Percentiles rank a stretch among this genome's conserved stretches.
These are phyloP conservation scores for Spinus olivaceus DNA, from an alignment of 2,797 vertebrate species.

Conservation along the genomic window DNA sequence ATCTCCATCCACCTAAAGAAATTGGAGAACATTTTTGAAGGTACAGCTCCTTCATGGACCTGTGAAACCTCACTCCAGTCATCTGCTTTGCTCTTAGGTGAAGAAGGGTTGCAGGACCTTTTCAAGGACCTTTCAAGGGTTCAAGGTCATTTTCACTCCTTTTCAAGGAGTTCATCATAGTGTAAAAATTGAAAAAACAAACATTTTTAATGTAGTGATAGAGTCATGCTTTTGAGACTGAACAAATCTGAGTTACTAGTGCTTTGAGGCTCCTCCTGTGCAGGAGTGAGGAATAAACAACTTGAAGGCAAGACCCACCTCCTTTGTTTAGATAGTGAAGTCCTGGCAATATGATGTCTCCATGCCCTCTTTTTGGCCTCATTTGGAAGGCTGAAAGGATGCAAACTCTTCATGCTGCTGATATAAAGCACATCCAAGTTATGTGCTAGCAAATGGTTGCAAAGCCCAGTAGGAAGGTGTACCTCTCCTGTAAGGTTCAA, in stretches of 20 bases:
- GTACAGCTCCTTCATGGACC: accelerated
- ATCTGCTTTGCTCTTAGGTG: not conserved
- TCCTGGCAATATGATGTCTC: not conserved
- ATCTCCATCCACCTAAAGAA: not conserved
- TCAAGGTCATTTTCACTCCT: not conserved
- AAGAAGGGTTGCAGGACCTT: not conserved
- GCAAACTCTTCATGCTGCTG: not conserved
- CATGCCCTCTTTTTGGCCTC: not conserved
- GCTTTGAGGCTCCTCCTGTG: not conserved
- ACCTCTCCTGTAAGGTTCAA: not conserved
- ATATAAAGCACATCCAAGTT: not conserved
- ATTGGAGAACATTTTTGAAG: not conserved
- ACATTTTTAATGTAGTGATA: not conserved
- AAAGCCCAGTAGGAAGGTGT: not conserved
- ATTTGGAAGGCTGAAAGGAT: not conserved
- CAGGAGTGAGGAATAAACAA: not conserved
- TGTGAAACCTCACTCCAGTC: not conserved
- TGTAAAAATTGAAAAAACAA: not conserved
- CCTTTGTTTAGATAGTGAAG: not conserved
- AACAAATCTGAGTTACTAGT: not conserved
- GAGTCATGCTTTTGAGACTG: not conserved
- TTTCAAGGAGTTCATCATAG: not conserved
- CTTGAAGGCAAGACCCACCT: not conserved
- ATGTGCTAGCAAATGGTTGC: not conserved
- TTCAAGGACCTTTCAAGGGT: not conserved